Conservation (phyloP, 2,113 vertebrate species). For the Notarius quadriscutis region DNA sequence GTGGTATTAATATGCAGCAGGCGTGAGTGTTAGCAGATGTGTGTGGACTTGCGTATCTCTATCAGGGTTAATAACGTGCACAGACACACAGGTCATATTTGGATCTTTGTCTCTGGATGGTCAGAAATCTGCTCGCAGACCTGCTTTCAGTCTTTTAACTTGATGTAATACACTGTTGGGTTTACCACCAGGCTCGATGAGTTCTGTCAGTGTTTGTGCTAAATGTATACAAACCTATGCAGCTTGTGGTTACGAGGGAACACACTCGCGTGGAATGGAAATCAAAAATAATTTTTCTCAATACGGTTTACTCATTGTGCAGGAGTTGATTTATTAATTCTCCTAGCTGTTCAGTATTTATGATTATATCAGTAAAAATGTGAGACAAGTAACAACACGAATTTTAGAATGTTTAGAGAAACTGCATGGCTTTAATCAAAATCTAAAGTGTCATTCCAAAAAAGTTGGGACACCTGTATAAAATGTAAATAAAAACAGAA, state of each 20-base stretch:
- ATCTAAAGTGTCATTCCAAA: background rate
- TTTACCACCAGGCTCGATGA: background rate
- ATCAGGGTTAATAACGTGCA: conserved; percentile 5
- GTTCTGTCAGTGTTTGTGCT: background rate
- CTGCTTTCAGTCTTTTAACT: background rate
- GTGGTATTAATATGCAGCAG: conserved; percentile 42
- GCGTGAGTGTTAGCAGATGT: conserved; percentile 35
- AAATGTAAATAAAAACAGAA: too few relatives aligned
- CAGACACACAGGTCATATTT: conserved; percentile 23
- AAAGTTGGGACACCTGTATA: too few relatives aligned
- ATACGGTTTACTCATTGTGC: background rate
- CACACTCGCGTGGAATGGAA: background rate
- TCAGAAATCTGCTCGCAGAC: background rate
- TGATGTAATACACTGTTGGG: background rate
- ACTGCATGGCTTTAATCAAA: background rate
- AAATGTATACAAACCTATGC: background rate
- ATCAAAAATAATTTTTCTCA: background rate
- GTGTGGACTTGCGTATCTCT: conserved; percentile 3
- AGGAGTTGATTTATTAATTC: background rate
- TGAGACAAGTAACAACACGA: background rate
- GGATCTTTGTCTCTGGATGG: background rate
- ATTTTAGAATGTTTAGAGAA: background rate
- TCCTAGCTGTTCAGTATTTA: background rate
- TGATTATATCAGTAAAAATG: background rate
- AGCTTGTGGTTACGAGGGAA: background rate